A percentile compares a stretch with the other conserved stretches of the same genome.
Evolutionary conservation across 37 sponge, comb jelly and placozoan species (phyloP).

Genomic region (Cliona cf. orientalis): DNA sequence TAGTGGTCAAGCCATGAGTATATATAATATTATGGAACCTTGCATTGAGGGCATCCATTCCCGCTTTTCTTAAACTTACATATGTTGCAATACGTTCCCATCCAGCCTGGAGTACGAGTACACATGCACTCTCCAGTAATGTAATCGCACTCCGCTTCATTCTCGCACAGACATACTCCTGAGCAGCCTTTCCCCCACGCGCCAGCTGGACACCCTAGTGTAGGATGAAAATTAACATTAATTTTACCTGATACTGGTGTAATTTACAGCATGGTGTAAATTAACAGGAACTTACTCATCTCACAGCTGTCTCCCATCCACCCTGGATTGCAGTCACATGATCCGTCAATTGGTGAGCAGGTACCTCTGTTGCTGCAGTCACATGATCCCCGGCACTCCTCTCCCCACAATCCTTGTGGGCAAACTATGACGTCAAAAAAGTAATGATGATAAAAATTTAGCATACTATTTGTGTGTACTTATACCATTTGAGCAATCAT

Average conservation of each 20-base stretch:
- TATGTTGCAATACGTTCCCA: slow-evolving; percentile 50
- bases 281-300: slow-evolving; percentile 20
- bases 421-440: slow-evolving; percentile 31
- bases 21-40: too few relatives aligned
- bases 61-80: slow-evolving; percentile 27
- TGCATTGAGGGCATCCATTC: too few relatives aligned
- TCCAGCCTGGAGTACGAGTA: slow-evolving; percentile 61
- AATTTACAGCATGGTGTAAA: not conserved
- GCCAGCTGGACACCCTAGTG: slow-evolving; percentile 31
- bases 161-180: slow-evolving; percentile 53
- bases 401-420: slow-evolving; percentile 72
- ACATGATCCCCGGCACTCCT: slow-evolving; percentile 54
- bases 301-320: slow-evolving; percentile 67
- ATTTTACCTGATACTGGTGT: not conserved
- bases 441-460: not conserved
- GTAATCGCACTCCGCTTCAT: slow-evolving; percentile 52
- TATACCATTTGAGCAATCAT: slow-evolving; percentile 1
- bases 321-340: slow-evolving; percentile 75
- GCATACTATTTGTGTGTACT: not conserved
- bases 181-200: slow-evolving; percentile 58
- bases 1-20: too few relatives aligned
- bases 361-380: slow-evolving; percentile 58
- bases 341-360: slow-evolving; percentile 58
- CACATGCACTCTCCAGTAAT: slow-evolving; percentile 67
- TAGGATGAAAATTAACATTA: not conserved